Base-by-base conservation (phyloP, 2,888 invertebrate species). In the Prosopocoilus inquinatus region DNA sequence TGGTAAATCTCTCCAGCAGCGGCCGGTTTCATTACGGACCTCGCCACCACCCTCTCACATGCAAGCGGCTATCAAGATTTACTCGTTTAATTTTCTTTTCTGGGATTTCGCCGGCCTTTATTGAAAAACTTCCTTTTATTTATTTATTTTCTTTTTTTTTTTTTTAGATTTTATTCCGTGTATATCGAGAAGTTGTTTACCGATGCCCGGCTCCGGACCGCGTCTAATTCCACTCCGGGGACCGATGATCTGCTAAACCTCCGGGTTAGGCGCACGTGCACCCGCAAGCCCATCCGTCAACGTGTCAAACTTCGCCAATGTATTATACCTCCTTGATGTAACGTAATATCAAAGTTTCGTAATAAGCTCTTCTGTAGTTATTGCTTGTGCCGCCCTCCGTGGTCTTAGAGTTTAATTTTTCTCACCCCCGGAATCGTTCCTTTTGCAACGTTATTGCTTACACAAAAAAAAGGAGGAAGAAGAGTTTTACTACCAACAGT, bases 241-340 rank as follows among this genome's bases (percentile, higher is more conserved):
- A 66, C 55, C 64, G 59, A 66, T 64, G 63, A 64, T 59, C 55
- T 58, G 57, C 47, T 55, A 16, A 32, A 12, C 13, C 8, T n/a
- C 13, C 50, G n/a, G 54, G 57, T 47, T 34, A 53, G 48, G 46
- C 65, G 65, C 69, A 70, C 65, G 67, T 68, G 67, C 61, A 61
- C 55, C 61, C 60, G 51, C 61, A 59, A 64, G 62, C 65, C 68
- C 70, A 71, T 71, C 70, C 70, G 72, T 73, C 72, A 73, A 68
- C 66, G 66, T 70, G 70, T 70, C 71, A 72, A 73, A 73, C 71
- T 73, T 73, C 71, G 63, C 71, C 72, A 70, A 72, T 71, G 71
- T 70, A 69, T 72, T 70, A 71, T 67, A 64, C 45, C 63, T 64
- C 63, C 64, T 69, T 66, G 66, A 69, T 70, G 69, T 67, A 28